Conservation (phyloP, 2,797 vertebrate species). For the Falco peregrinus region DNA sequence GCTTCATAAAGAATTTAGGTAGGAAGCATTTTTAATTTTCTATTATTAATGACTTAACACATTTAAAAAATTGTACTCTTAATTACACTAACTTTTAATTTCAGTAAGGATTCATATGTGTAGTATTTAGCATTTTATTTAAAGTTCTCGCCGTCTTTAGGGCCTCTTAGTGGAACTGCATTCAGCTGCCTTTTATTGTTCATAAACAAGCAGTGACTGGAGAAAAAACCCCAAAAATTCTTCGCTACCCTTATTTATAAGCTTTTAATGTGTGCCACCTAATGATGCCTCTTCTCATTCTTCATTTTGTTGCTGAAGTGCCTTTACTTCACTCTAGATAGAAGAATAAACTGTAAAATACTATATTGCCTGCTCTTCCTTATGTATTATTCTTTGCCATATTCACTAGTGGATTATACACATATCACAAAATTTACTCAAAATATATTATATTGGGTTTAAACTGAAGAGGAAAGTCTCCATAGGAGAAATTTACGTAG, state of each 20-base stretch:
- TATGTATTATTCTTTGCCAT: neutral
- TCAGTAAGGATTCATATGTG: neutral
- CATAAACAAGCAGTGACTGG: neutral
- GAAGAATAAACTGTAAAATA: too few relatives aligned
- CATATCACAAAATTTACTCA: neutral
- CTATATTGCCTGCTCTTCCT: too few relatives aligned
- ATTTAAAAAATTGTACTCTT: neutral
- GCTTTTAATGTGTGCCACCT: neutral
- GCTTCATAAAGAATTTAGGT: conserved; percentile 54
- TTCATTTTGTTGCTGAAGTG: neutral
- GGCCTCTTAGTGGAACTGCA: neutral
- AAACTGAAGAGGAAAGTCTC: neutral
- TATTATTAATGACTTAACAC: neutral
- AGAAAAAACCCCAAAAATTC: neutral
- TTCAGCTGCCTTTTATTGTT: neutral
- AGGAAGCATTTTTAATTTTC: conserved; percentile 54
- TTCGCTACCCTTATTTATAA: neutral
- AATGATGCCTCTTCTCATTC: neutral
- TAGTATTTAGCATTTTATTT: neutral
- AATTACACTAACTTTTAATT: neutral
- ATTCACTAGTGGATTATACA: neutral
- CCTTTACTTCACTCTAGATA: neutral
- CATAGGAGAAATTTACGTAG: neutral
- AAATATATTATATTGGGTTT: neutral
- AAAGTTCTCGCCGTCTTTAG: neutral